Evolutionary conservation across 2,797 vertebrate species (phyloP), one percentile per base, ranked within the genome.

Genomic region (Antennarius maculatus): DNA sequence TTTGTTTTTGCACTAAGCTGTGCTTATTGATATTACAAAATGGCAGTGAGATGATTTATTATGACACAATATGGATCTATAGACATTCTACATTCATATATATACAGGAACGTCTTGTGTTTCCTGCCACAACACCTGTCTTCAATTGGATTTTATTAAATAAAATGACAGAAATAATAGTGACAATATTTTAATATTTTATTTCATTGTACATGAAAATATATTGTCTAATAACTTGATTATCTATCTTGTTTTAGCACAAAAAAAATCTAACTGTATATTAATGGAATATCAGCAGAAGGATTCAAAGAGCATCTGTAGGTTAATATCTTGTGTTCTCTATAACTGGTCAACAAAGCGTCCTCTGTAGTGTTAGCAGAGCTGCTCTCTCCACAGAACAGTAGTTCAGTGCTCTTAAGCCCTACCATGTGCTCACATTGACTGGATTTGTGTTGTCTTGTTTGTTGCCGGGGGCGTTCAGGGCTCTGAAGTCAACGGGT

Each of bases 401-500:
- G 79, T 61, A 81, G 71, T 83, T 79, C 76, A 83, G 31, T 57
- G 67, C 80, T 64, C 76, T 81, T 54, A 69, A 81, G 75, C 76
- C 68, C 56, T 16, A 45, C 55, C 60, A 54, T 50, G 54, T 53
- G 18, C 69, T 76, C 50, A 69, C 83, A 81, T 15, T 85, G 87
- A 89, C 74, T 79, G 62, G 80, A 86, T 87, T 74, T 64, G 73
- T 86, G 79, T 86, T 88, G 87, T 90, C 88, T 89, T 86, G 83
- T 82, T 90, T 80, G 62, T 46, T 53, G 79, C 89, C 58, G 62
- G 49, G 60, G 84, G 89, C 69, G 6, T 57, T 43, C 76, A 82
- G 87, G 88, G 85, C 81, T 86, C 67, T 53, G 66, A 82, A 92
- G 91, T 92, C 88, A 92, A 90, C 84, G 89, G 89, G 88, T 90